Conservation (phyloP, 2,797 vertebrate genomes). For the Lutjanus campechanus region DNA sequence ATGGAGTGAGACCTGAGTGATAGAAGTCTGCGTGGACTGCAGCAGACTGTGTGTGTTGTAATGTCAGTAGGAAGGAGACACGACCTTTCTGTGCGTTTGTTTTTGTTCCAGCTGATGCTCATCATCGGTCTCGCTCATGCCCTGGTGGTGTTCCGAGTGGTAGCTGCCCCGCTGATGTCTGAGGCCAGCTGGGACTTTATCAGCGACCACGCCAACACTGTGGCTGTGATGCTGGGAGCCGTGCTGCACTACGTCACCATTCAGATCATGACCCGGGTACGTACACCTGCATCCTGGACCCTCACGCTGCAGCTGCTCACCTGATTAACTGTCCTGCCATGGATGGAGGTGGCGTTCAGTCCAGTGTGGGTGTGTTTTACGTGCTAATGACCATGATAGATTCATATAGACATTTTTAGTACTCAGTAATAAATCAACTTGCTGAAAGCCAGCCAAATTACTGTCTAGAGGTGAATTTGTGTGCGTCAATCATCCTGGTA, state of each 20-base stretch:
- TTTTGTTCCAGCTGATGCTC: slow-evolving; percentile 72
- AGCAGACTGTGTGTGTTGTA: background rate
- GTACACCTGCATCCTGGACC: background rate
- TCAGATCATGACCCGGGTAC: slow-evolving; percentile 82
- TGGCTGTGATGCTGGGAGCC: slow-evolving; percentile 88
- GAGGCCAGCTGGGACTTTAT: slow-evolving; percentile 76
- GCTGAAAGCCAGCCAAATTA: too few species aligned
- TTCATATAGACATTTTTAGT: too few species aligned
- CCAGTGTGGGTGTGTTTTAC: too few species aligned
- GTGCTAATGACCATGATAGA: too few species aligned
- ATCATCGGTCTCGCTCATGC: slow-evolving; percentile 90
- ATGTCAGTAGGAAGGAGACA: background rate
- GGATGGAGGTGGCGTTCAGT: too few species aligned
- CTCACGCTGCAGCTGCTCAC: background rate
- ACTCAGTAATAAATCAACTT: too few species aligned
- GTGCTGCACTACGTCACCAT: slow-evolving; percentile 91
- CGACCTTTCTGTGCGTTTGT: background rate
- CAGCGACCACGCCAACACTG: slow-evolving; percentile 82
- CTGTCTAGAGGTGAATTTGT: too few species aligned
- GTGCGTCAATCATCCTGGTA: too few species aligned
- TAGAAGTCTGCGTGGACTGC: background rate
- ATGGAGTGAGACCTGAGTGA: background rate
- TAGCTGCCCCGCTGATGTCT: slow-evolving; percentile 83
- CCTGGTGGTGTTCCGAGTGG: slow-evolving; percentile 91
- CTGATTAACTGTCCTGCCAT: too few species aligned